Conservation (phyloP, 1,140 invertebrate genomes). For the Anthonomus grandis region DNA sequence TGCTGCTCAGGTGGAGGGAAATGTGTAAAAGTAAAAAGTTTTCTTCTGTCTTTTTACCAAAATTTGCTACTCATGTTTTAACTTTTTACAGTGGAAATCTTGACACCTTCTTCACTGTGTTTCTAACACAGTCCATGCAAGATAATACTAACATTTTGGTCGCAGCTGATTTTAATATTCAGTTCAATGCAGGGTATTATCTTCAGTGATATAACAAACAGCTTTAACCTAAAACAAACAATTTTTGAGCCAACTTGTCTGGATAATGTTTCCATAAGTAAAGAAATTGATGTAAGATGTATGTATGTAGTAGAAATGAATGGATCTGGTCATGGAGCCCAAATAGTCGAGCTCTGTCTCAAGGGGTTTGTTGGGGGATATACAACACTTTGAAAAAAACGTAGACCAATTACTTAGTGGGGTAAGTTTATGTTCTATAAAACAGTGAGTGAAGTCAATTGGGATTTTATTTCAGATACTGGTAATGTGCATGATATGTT, state of each 20-base stretch:
- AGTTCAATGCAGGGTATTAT: not conserved
- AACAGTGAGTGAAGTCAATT: not conserved
- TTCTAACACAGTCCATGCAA: not conserved
- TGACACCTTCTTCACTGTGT: not conserved
- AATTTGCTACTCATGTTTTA: no score
- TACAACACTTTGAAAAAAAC: not conserved
- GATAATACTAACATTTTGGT: not conserved
- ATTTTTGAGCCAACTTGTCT: not conserved
- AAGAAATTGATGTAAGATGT: not conserved
- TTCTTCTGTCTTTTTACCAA: no score
- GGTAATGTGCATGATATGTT: not conserved
- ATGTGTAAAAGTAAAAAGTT: not conserved
- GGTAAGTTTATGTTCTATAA: not conserved
- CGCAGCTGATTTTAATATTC: not conserved
- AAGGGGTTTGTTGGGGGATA: not conserved
- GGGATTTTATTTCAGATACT: not conserved
- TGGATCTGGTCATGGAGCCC: not conserved
- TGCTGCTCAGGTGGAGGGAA: not conserved
- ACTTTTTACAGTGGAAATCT: not conserved
- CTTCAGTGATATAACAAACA: not conserved
- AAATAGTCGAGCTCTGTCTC: not conserved
- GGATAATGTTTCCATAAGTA: no score
- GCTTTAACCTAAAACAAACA: no score
- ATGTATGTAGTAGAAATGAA: not conserved
- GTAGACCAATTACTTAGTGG: not conserved